Percentiles rank a stretch among this genome's conserved stretches.
Evolutionary conservation across 2,888 invertebrate species (phyloP).

Genomic region (Hipparchia sbordonii): DNA sequence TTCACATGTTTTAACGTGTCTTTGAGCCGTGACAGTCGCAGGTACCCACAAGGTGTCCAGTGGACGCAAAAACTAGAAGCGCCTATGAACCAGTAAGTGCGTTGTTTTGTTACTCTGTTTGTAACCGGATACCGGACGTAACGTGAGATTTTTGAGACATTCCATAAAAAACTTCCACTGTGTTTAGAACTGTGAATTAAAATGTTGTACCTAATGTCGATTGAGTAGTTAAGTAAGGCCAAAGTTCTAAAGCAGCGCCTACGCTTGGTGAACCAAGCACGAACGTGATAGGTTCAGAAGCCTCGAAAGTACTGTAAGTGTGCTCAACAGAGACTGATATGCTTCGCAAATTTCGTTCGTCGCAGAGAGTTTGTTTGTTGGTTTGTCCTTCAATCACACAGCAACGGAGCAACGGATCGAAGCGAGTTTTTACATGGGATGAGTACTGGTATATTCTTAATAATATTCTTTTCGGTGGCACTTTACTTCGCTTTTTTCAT

Average conservation of each 20-base stretch:
- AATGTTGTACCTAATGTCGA: not conserved
- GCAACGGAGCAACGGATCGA: too few species aligned
- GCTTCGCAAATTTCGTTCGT: too few species aligned
- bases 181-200: slow-evolving; percentile 7
- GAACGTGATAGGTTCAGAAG: too few species aligned
- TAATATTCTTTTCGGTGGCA: too few species aligned
- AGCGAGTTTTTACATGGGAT: too few species aligned
- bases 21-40: slow-evolving; percentile 29
- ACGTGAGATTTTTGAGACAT: slow-evolving; percentile 41
- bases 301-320: too few species aligned
- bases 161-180: slow-evolving; percentile 28
- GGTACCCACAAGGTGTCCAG: slow-evolving; percentile 17
- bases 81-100: slow-evolving; percentile 33
- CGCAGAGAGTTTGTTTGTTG: too few species aligned
- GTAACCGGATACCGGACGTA: slow-evolving; percentile 44
- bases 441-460: too few species aligned
- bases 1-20: slow-evolving; percentile 24
- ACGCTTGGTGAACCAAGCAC: too few species aligned
- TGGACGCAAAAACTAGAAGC: slow-evolving; percentile 35
- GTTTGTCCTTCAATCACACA: too few species aligned
- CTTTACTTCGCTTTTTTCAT: too few species aligned
- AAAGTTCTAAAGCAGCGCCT: not conserved
- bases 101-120: slow-evolving; percentile 36
- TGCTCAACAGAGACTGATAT: too few species aligned
- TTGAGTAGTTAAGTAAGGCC: not conserved